Evolutionary conservation across 2,113 vertebrate species (phyloP), one percentile per base, ranked within the genome.

Genomic region (Pelobates fuscus): DNA sequence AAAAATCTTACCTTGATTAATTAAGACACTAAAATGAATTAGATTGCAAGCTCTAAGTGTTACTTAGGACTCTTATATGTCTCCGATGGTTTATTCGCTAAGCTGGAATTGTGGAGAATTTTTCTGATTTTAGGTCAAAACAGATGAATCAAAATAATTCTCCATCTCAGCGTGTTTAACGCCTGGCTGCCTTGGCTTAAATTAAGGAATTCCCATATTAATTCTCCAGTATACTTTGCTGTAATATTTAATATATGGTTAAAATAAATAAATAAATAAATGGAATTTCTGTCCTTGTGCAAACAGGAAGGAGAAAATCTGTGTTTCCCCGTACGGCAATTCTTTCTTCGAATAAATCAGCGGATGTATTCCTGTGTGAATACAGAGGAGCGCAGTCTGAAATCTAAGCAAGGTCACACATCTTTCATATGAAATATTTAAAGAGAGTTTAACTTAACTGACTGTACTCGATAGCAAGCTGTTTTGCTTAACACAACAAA

Each of bases 371-470:
- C 68, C 44, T 72, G 29, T 15, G 29, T 64, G 70, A 49, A 54
- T 62, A 64, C 26, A 54, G 70, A 55, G 27, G 30, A 65, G 70
- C 70, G 21, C 70, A 24, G 70, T 21, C 70, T 44, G 71, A 58
- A 43, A 66, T 43, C 71, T 43, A n/a, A 74, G 61, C 62, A 21
- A 66, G 71, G 71, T 66, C 71, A 58, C 30, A 5, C 61, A 21
- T 55, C 71, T 65, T 74, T 74, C 71, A 58, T 66, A 66, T 74
- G 54, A 74, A 74, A 74, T 74, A 74, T 74, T 74, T 66, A 74
- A 66, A 46, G 55, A 65, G 64, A 37, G 30, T 66, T 74, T 66
- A 57, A 29, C 62, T 66, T 58, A 74, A 66, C 52, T 44, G 62
- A 74, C 71, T 74, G 71, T 27, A 66, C 52, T 65, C 49, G 11